Base-by-base conservation (phyloP, 2,888 invertebrate species). In the Diaperis boleti region DNA sequence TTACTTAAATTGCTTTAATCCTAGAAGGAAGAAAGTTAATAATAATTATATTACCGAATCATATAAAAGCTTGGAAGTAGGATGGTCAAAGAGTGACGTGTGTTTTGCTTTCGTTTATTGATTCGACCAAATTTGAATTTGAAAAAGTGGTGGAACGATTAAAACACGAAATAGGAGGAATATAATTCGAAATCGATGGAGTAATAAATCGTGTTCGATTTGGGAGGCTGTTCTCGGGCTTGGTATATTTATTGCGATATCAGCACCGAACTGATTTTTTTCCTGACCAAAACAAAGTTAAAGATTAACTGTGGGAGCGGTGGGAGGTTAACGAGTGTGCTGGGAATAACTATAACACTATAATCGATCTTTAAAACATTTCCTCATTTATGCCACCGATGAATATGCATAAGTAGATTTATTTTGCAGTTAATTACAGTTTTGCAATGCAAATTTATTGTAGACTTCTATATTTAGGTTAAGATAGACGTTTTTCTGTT, bases 381-480 rank as follows among this genome's bases (percentile, higher is more conserved):
- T 71, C 66, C 72, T 71, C 72, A 72, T 72, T 75, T 69, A 67
- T 67, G 69, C 62, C 59, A 64, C 65, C 68, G 73, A 77, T 77
- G 76, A 78, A 78, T 78, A 77, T 78, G 76, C 73, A 78, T 77
- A 72, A 65, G 64, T 66, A 75, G 75, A 75, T 78, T 78, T 78
- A 78, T 77, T 77, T 74, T 76, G 73, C 75, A 74, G 76, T 78
- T 78, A 78, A 78, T 77, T 77, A 78, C 75, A 74, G 71, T 76
- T 79, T 79, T 79, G 78, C 78, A 79, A 76, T 79, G 75, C 78
- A 79, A 77, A 79, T 79, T 73, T 70, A 64, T 65, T 68, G 73
- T 68, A 54, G 71, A 73, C 75, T 76, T 72, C 76, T 77, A 76
- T 77, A 78, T 78, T 77, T 77, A 76, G 76, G 74, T 73, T 76